These are phyloP conservation scores for Pleuronectes platessa DNA, from an alignment of 2,113 vertebrate species.

Conservation along the genomic window DNA sequence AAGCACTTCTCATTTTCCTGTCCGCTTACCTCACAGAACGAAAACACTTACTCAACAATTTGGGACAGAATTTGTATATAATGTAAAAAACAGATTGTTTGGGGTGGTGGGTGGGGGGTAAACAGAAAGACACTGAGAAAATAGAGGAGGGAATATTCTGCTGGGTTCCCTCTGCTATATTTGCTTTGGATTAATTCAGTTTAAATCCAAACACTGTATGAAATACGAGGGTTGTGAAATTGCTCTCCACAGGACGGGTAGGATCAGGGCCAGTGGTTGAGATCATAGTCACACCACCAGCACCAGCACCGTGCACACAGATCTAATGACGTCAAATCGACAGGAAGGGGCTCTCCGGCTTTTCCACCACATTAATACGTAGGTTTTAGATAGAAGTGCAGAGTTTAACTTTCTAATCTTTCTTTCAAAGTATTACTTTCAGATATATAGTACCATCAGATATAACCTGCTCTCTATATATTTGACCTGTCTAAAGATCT, in stretches of 20 bases:
- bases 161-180: not conserved
- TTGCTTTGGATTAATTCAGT: conserved; percentile 41
- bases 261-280: not conserved
- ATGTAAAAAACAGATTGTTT: conserved; percentile 49
- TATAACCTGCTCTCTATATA: too few relatives aligned
- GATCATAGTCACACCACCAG: not conserved
- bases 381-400: too few relatives aligned
- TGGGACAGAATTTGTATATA: conserved; percentile 47
- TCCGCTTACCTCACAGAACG: conserved; percentile 56
- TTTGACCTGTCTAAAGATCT: too few relatives aligned
- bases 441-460: too few relatives aligned
- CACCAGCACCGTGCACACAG: not conserved
- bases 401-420: too few relatives aligned
- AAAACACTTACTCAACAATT: conserved; percentile 54
- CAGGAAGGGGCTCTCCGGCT: conserved; percentile 13
- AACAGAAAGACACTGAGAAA: not conserved
- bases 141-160: conserved; percentile 4
- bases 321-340: conserved; percentile 10
- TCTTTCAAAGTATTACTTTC: too few relatives aligned
- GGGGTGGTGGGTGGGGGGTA: not conserved
- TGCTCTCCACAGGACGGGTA: conserved; percentile 19
- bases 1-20: conserved; percentile 63
- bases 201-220: conserved; percentile 24
- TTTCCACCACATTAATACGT: not conserved
- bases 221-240: conserved; percentile 36